Percentiles rank a stretch among this genome's conserved stretches.
phyloP scores from a whole-genome alignment of 2,797 vertebrate species.

The Corythornis leucogaster region DNA sequence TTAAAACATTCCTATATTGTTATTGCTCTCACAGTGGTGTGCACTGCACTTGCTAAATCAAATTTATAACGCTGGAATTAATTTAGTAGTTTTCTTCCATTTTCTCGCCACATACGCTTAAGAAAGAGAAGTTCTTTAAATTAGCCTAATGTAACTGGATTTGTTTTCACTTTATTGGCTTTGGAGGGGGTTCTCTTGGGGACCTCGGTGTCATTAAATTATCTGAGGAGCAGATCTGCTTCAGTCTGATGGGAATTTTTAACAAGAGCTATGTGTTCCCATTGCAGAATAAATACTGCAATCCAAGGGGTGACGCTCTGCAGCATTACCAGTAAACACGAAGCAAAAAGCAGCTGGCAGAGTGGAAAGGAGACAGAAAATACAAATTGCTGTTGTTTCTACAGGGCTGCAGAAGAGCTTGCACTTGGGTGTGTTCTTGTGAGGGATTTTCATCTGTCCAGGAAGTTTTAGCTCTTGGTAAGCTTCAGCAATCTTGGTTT shows the following conservation, averaged over 20 bases:
- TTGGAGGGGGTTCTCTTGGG: slow-evolving; percentile 52
- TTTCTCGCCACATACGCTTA: slow-evolving; percentile 12
- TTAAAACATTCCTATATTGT: slow-evolving; percentile 21
- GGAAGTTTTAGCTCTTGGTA: neutral
- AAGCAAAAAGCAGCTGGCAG: neutral
- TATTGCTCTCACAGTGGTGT: slow-evolving; percentile 47
- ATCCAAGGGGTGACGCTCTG: neutral
- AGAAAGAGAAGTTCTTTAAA: slow-evolving; percentile 58
- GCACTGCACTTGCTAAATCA: slow-evolving; percentile 28
- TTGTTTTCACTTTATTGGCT: slow-evolving; percentile 64
- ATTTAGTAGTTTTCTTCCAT: slow-evolving; percentile 43
- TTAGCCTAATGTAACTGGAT: slow-evolving; percentile 64
- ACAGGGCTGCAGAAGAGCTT: neutral
- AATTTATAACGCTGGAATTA: slow-evolving; percentile 57
- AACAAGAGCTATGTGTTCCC: slow-evolving; percentile 44
- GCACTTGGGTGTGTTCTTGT: neutral
- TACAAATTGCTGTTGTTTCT: neutral
- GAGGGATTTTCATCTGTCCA: neutral
- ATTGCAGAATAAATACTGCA: slow-evolving; percentile 37
- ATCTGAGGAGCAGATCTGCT: slow-evolving; percentile 51
- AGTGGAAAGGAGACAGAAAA: neutral
- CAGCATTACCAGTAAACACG: neutral
- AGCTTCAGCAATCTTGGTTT: neutral
- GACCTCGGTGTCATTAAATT: slow-evolving; percentile 38
- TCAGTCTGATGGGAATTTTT: slow-evolving; percentile 42